Percentiles rank a stretch among this genome's conserved stretches.
Evolutionary conservation across 2,888 invertebrate species (phyloP).

Genomic region (Hydroisotoma schaefferi): DNA sequence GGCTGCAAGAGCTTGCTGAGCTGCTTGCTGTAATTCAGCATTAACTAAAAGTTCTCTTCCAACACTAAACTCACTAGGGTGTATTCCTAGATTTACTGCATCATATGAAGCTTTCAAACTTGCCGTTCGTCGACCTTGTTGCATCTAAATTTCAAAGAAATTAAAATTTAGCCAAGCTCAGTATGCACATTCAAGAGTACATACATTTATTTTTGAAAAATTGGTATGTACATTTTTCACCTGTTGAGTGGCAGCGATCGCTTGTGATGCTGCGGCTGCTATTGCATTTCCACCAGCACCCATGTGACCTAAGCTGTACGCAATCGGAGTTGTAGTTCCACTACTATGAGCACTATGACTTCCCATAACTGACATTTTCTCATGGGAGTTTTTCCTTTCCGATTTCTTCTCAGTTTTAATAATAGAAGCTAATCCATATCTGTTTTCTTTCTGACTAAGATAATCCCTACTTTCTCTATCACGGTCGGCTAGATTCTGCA

Average conservation of each 20-base stretch:
- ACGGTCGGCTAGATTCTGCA: slow-evolving; percentile 50
- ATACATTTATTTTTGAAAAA: neutral
- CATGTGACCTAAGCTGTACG: slow-evolving; percentile 67
- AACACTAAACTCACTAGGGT: slow-evolving; percentile 64
- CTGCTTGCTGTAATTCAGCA: slow-evolving; percentile 57
- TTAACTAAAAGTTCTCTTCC: slow-evolving; percentile 63
- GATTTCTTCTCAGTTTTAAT: slow-evolving; percentile 46
- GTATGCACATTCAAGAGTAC: neutral
- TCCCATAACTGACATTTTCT: slow-evolving; percentile 23
- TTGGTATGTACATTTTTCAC: slow-evolving; percentile 51
- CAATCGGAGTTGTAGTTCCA: slow-evolving; percentile 35
- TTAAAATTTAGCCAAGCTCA: neutral
- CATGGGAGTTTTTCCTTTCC: slow-evolving; percentile 46
- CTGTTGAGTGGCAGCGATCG: slow-evolving; percentile 92
- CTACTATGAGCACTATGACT: slow-evolving; percentile 10
- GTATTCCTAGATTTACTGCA: slow-evolving; percentile 63
- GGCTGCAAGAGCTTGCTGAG: slow-evolving; percentile 68
- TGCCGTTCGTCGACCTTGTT: slow-evolving; percentile 87
- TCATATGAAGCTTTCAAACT: slow-evolving; percentile 94
- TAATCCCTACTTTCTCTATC: slow-evolving; percentile 52
- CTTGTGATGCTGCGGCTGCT: slow-evolving; percentile 90
- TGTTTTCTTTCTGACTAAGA: slow-evolving; percentile 77
- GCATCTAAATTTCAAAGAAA: slow-evolving; percentile 63
- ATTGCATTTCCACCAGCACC: slow-evolving; percentile 85
- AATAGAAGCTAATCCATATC: slow-evolving; percentile 21